Percentiles rank a stretch among this genome's conserved stretches.
These are phyloP conservation scores for Ciona savignyi DNA, from an alignment of 23 tunicate species.

Conservation along the genomic window DNA sequence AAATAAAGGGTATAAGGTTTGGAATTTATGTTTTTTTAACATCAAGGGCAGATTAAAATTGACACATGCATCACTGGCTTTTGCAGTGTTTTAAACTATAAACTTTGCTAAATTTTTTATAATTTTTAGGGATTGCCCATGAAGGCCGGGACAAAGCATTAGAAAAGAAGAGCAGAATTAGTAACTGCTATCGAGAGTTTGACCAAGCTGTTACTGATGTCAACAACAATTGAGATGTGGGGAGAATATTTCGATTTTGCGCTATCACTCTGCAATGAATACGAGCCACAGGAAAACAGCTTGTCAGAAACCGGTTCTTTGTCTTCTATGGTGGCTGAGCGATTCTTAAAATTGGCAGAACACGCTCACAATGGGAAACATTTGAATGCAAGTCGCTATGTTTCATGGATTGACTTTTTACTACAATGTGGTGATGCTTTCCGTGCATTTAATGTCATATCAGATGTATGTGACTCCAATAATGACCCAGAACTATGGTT, in stretches of 20 bases:
- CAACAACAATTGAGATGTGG: slow-evolving; percentile 55
- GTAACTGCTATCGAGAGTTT: slow-evolving; percentile 37
- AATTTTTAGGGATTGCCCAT: too few species aligned
- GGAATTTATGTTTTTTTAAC: too few species aligned
- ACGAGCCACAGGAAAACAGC: not conserved
- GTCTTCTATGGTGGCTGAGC: slow-evolving; percentile 1
- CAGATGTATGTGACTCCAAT: slow-evolving; percentile 2
- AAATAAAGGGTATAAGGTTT: too few species aligned
- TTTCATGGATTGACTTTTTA: slow-evolving; percentile 13
- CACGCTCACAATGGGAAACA: slow-evolving; percentile 18
- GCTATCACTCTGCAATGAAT: not conserved
- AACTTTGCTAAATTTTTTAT: too few species aligned
- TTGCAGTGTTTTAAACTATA: too few species aligned
- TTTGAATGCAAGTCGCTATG: slow-evolving; percentile 14
- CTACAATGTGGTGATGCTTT: not conserved
- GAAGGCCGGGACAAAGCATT: not conserved
- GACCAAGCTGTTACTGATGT: slow-evolving; percentile 49
- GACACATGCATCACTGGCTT: too few species aligned
- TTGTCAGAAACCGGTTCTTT: not conserved
- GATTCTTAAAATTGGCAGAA: slow-evolving; percentile 7
- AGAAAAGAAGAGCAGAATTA: not conserved
- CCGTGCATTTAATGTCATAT: slow-evolving; percentile 24
- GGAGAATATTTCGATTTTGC: slow-evolving; percentile 43
- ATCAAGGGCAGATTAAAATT: too few species aligned
- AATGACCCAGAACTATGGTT: slow-evolving; percentile 7